phyloP scores from a whole-genome alignment of 2,888 invertebrate genomes.

The Lymantria monacha region DNA sequence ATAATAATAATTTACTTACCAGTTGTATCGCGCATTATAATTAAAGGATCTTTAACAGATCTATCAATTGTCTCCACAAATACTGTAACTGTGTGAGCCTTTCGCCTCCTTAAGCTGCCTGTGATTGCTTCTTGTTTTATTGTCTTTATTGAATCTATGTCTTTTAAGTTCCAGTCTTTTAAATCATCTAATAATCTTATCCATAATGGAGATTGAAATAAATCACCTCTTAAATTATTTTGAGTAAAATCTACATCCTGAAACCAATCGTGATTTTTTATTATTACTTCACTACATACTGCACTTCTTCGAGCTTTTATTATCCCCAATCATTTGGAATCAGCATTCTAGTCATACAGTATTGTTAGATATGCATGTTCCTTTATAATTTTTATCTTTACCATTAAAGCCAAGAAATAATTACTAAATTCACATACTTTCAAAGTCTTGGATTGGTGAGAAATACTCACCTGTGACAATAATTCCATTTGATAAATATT shows the following conservation, averaged over 20 bases:
- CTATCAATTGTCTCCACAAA: constrained; percentile 71
- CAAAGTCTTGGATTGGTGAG: too few species aligned
- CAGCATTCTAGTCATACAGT: too few species aligned
- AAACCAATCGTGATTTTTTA: background rate
- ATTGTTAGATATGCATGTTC: too few species aligned
- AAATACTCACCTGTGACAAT: constrained; percentile 70
- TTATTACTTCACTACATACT: too few species aligned
- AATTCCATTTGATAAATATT: constrained; percentile 63
- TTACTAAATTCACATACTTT: too few species aligned
- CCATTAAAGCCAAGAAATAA: too few species aligned
- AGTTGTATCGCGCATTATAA: constrained; percentile 64
- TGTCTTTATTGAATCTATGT: constrained; percentile 58
- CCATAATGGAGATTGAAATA: constrained; percentile 70
- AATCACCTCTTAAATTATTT: constrained; percentile 48
- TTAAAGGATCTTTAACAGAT: constrained; percentile 66
- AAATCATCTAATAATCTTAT: constrained; percentile 52
- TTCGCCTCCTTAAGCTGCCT: constrained; percentile 57
- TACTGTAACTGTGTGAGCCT: constrained; percentile 64
- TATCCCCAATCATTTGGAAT: too few species aligned
- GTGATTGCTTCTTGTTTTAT: constrained; percentile 63
- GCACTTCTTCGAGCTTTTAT: too few species aligned
- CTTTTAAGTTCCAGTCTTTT: constrained; percentile 44
- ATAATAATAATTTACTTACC: constrained; percentile 40
- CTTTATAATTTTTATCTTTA: too few species aligned
- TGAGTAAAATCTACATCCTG: constrained; percentile 70